Evolutionary conservation across 2,113 vertebrate genomes (phyloP).

Genomic region (Amphiprion percula): DNA sequence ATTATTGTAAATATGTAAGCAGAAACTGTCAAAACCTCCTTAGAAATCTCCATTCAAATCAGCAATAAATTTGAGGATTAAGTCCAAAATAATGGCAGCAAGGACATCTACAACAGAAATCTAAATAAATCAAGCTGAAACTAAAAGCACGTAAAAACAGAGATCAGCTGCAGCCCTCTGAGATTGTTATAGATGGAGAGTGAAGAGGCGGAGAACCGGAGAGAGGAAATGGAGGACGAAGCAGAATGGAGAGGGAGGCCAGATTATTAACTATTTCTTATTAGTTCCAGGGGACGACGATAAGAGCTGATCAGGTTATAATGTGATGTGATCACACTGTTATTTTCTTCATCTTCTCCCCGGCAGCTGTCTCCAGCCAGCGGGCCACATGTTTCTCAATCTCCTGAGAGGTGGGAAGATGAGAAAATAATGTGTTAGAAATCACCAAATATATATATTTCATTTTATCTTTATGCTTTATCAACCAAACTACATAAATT

Average conservation of each 20-base stretch:
- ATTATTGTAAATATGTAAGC: neutral
- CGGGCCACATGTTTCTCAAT: slow-evolving; percentile 72
- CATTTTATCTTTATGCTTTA: neutral
- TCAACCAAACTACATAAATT: neutral
- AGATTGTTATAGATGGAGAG: slow-evolving; percentile 8
- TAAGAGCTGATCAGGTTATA: slow-evolving; percentile 49
- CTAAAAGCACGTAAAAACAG: neutral
- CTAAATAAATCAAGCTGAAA: too few species aligned
- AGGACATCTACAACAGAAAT: neutral
- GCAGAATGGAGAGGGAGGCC: slow-evolving; percentile 9
- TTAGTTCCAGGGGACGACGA: slow-evolving; percentile 38
- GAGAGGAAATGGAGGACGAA: slow-evolving; percentile 38
- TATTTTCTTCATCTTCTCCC: slow-evolving; percentile 29
- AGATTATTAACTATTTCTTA: slow-evolving; percentile 46
- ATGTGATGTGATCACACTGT: slow-evolving; percentile 24
- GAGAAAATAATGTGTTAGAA: neutral
- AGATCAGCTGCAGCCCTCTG: neutral
- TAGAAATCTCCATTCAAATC: too few species aligned
- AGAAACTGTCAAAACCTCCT: neutral
- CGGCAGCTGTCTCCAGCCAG: slow-evolving; percentile 79
- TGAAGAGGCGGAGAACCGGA: neutral
- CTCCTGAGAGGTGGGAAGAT: slow-evolving; percentile 63
- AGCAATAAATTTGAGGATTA: neutral
- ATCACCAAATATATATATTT: neutral
- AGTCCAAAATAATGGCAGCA: neutral